Evolutionary conservation across 2,888 invertebrate genomes (phyloP).

Genomic region (Protophormia terraenovae): DNA sequence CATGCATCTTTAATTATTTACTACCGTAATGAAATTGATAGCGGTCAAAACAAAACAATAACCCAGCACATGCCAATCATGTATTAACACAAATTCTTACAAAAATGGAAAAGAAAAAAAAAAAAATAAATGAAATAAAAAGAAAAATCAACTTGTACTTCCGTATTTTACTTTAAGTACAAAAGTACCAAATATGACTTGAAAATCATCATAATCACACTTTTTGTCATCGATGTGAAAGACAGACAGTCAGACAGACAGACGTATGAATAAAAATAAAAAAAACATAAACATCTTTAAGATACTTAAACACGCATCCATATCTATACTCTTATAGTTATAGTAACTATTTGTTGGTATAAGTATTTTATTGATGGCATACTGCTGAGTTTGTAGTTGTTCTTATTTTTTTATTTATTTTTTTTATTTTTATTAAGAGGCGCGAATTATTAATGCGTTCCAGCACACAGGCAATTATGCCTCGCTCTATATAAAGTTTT

Average conservation of each 20-base stretch:
- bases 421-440: constrained; percentile 46
- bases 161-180: constrained; percentile 54
- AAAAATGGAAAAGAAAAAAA: not conserved
- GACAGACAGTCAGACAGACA: constrained; percentile 3
- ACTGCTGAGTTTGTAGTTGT: constrained; percentile 38
- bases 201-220: constrained; percentile 56
- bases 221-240: constrained; percentile 23
- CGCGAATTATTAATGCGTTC: constrained; percentile 71
- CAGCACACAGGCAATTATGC: constrained; percentile 66
- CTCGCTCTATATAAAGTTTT: constrained; percentile 59
- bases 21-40: constrained; percentile 10
- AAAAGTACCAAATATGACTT: constrained; percentile 55
- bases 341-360: constrained; percentile 1
- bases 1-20: constrained; percentile 30
- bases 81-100: constrained; percentile 58
- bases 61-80: constrained; percentile 61
- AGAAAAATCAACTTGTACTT: constrained; percentile 45
- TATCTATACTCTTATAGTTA: not conserved
- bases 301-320: constrained; percentile 42
- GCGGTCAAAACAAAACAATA: constrained; percentile 5
- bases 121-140: not conserved
- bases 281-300: constrained; percentile 33
- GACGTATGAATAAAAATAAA: not conserved
- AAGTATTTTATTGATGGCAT: constrained; percentile 49
- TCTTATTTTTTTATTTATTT: not conserved